Evolutionary conservation across 2,113 vertebrate genomes (phyloP), one percentile per base, ranked within the genome.

Genomic region (Lontra canadensis): DNA sequence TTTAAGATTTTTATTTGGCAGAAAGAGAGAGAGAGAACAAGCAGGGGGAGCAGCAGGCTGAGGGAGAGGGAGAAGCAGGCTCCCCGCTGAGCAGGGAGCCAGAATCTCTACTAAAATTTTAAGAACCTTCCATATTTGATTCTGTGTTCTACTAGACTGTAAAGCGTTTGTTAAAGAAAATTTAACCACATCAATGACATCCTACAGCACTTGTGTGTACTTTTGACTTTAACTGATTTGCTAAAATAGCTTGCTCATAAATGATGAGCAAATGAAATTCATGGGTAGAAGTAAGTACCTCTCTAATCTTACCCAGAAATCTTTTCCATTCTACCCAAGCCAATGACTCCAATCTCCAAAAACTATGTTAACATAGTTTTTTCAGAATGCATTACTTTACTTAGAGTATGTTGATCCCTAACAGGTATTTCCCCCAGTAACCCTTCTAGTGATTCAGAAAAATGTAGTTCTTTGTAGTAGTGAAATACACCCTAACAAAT

Each of bases 401-500:
- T 86, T 87, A 92, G 59, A 80, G 23, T 88, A 85, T 78, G 92
- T 85, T 90, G 55, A 52, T 82, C 29, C 52, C 57, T 95, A 69
- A 34, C 21, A 81, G 49, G n/a, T 61, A 88, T 49, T 17, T 88
- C 76, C 61, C 82, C 71, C 11, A 86, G 23, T 59, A 82, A 91
- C 42, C 61, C 29, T n/a, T 76, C 29, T 6, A 92, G 55, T 59
- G 65, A 67, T 87, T 92, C 39, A 3, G n/a, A 83, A 97, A 88
- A 95, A 34, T 1, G 2, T 5, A 94, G 74, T 81, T 94, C 63
- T 92, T 95, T 7, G 0, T 69, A 52, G 84, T 90, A 89, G 18
- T 89, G 47, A 94, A 94, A 79, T 23, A 92, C 34, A 96, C 63
- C 23, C 7, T 49, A 90, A 52, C 21, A 97, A 94, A 84, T 93